A percentile compares a stretch with the other conserved stretches of the same genome.
Evolutionary conservation across 2,797 vertebrate species (phyloP).

Genomic region (Australoheros facetus): DNA sequence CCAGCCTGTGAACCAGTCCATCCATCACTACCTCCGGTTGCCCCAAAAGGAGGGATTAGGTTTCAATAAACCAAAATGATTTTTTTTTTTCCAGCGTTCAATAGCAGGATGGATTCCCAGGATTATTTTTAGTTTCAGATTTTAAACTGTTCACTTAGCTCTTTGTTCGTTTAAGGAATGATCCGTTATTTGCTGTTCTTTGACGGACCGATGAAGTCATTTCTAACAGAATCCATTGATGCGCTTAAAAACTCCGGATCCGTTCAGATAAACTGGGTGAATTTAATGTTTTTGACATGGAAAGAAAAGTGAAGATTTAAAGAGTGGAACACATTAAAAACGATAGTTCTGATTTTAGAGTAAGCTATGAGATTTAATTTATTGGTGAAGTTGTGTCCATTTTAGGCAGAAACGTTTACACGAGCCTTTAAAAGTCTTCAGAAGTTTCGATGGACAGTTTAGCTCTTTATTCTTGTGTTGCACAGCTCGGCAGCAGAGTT

Average conservation of each 20-base stretch:
- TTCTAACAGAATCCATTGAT: slow-evolving; percentile 64
- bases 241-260: slow-evolving; percentile 32
- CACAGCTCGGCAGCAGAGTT: neutral
- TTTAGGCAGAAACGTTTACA: too few species aligned
- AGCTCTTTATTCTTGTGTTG: slow-evolving; percentile 2
- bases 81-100: neutral
- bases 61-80: neutral
- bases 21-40: slow-evolving; percentile 48
- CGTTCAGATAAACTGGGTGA: neutral
- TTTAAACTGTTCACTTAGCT: neutral
- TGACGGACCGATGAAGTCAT: slow-evolving; percentile 31
- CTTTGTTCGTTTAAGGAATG: slow-evolving; percentile 13
- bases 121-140: neutral
- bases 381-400: too few species aligned
- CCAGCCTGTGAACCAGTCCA: slow-evolving; percentile 66
- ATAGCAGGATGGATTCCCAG: neutral
- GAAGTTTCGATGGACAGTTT: neutral
- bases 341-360: neutral
- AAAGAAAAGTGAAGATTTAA: accelerated
- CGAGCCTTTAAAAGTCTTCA: too few species aligned
- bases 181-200: slow-evolving; percentile 48
- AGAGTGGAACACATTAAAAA: neutral
- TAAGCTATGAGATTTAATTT: neutral
- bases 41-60: slow-evolving; percentile 29
- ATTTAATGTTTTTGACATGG: neutral